phyloP scores from a whole-genome alignment of 2,797 vertebrate genomes.

The Yasuhikotakia modesta region DNA sequence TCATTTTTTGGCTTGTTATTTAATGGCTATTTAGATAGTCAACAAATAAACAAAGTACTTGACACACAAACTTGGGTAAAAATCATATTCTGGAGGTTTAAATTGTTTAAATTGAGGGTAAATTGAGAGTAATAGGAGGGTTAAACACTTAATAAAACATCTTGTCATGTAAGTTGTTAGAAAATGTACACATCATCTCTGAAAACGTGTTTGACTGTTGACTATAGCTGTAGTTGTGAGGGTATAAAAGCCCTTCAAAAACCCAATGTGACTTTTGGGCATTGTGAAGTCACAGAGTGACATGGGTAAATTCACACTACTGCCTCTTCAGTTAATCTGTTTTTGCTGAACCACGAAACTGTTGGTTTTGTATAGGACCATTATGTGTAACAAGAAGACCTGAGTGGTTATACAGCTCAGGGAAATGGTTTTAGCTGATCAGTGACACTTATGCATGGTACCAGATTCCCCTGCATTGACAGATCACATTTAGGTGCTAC shows the following conservation, averaged over 20 bases:
- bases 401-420: slow-evolving; percentile 18
- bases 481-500: slow-evolving; percentile 43
- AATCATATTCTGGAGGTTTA: too few species aligned
- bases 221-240: slow-evolving; percentile 33
- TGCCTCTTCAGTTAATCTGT: slow-evolving; percentile 47
- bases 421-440: neutral
- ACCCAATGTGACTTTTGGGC: slow-evolving; percentile 22
- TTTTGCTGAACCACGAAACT: slow-evolving; percentile 41
- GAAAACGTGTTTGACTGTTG: slow-evolving; percentile 19
- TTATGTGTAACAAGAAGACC: slow-evolving; percentile 16
- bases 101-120: too few species aligned
- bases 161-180: slow-evolving; percentile 32
- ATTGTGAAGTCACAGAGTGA: slow-evolving; percentile 47
- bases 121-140: too few species aligned
- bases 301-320: slow-evolving; percentile 39
- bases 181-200: slow-evolving; percentile 30
- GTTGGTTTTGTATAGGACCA: slow-evolving; percentile 43
- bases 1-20: too few species aligned
- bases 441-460: slow-evolving; percentile 26
- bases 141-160: slow-evolving; percentile 37
- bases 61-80: too few species aligned
- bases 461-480: slow-evolving; percentile 21
- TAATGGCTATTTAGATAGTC: too few species aligned
- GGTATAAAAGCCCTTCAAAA: slow-evolving; percentile 17
- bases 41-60: too few species aligned